Evolutionary conservation across 1,140 invertebrate species (phyloP).

Genomic region (Musca vetustissima): DNA sequence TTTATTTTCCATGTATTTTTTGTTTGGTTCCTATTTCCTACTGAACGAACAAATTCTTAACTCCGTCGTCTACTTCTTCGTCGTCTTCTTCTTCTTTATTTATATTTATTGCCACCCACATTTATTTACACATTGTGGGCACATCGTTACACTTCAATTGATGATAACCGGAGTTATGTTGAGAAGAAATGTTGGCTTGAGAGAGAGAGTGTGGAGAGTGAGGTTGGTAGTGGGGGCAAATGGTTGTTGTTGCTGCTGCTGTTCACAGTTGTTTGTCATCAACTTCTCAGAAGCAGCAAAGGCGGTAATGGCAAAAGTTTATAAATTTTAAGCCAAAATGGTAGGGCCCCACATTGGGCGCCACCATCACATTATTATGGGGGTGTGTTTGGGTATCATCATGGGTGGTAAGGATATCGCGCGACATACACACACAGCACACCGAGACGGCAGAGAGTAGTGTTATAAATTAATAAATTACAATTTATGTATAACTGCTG

Average conservation of each 20-base stretch:
- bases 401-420: not conserved
- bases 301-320: constrained; percentile 14
- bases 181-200: too few relatives aligned
- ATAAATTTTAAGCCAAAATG: not conserved
- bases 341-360: not conserved
- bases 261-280: constrained; percentile 8
- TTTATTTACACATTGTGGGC: too few relatives aligned
- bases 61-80: too few relatives aligned
- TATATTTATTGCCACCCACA: too few relatives aligned
- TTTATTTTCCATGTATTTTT: too few relatives aligned
- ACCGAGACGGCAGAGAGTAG: constrained; percentile 1
- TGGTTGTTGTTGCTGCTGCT: not conserved
- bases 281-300: not conserved
- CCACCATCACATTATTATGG: not conserved
- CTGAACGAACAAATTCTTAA: too few relatives aligned
- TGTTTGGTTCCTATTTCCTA: too few relatives aligned
- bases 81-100: too few relatives aligned
- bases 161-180: too few relatives aligned
- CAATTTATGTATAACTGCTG: constrained; percentile 23
- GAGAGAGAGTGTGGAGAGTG: not conserved
- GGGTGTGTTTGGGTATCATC: not conserved
- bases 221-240: not conserved
- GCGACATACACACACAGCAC: too few relatives aligned
- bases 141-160: too few relatives aligned
- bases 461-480: constrained; percentile 25